These are phyloP conservation scores for Antennarius striatus DNA, from an alignment of 2,113 vertebrate genomes.

Conservation along the genomic window DNA sequence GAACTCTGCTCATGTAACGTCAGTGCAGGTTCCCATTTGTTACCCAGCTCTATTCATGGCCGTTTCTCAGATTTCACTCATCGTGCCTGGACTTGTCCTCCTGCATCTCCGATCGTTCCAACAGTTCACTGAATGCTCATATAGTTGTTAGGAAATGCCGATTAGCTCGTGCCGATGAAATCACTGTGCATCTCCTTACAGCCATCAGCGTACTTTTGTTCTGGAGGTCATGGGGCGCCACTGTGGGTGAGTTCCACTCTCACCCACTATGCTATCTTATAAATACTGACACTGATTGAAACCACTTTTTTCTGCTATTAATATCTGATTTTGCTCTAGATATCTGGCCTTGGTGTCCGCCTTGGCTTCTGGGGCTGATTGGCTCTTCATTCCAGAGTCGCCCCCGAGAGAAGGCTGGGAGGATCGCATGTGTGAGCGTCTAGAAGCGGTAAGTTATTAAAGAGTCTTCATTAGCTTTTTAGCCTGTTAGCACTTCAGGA, in stretches of 20 bases:
- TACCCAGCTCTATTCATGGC: no score
- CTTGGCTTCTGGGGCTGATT: slow-evolving; percentile 91
- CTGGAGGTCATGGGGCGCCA: slow-evolving; percentile 97
- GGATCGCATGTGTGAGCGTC: slow-evolving; percentile 88
- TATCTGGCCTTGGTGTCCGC: slow-evolving; percentile 86
- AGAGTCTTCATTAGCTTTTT: neutral
- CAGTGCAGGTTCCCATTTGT: no score
- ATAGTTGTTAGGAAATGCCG: neutral
- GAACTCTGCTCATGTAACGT: no score
- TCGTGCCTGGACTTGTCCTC: slow-evolving; percentile 42
- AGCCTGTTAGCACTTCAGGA: neutral
- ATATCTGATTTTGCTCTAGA: slow-evolving; percentile 26
- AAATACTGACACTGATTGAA: neutral
- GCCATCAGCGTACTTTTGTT: slow-evolving; percentile 95
- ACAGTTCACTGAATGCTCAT: neutral
- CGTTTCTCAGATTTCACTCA: neutral
- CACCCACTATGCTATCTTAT: neutral
- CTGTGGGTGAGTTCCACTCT: slow-evolving; percentile 85
- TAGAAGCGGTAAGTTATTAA: slow-evolving; percentile 81
- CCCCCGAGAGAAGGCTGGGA: slow-evolving; percentile 92
- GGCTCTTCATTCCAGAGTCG: slow-evolving; percentile 94
- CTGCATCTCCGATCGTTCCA: neutral
- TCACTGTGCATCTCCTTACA: slow-evolving; percentile 55
- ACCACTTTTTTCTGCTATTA: neutral
- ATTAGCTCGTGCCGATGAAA: neutral